phyloP scores from a whole-genome alignment of 2,888 invertebrate species.

The Trachelus tabidus region DNA sequence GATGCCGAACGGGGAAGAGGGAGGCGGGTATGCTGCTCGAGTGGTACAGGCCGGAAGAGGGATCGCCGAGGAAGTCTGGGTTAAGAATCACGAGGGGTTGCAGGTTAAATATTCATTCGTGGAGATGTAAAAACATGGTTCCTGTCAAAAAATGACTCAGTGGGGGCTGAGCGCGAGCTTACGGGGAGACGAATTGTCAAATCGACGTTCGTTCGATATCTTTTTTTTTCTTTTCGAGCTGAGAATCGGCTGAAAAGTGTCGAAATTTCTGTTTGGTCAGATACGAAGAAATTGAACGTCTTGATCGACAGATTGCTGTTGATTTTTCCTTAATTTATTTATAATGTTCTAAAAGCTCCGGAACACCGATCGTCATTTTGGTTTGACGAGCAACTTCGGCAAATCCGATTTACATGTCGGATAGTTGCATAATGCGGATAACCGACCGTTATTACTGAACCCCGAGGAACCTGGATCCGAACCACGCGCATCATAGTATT shows the following conservation, averaged over 20 bases:
- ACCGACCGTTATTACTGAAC: constrained; percentile 19
- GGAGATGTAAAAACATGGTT: neutral
- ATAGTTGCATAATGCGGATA: constrained; percentile 40
- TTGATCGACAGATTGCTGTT: neutral
- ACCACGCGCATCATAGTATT: neutral
- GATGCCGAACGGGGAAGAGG: constrained; percentile 16
- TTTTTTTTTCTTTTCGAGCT: neutral
- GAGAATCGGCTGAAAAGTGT: neutral
- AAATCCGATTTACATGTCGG: constrained; percentile 39
- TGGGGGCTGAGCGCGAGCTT: neutral
- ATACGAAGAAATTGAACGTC: neutral
- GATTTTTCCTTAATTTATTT: neutral
- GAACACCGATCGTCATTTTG: neutral
- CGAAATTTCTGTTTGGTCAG: neutral
- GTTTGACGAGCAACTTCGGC: neutral
- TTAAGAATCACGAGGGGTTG: constrained; percentile 35
- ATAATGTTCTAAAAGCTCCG: neutral
- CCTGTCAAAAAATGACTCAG: neutral
- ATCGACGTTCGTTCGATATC: neutral
- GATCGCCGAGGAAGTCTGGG: constrained; percentile 17
- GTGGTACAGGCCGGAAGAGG: constrained; percentile 14
- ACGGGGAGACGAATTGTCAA: neutral
- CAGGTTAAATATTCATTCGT: constrained; percentile 40
- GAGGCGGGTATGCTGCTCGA: neutral
- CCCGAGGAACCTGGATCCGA: neutral